phyloP scores from a whole-genome alignment of 2,888 invertebrate species.

The Epicampocera succincta region DNA sequence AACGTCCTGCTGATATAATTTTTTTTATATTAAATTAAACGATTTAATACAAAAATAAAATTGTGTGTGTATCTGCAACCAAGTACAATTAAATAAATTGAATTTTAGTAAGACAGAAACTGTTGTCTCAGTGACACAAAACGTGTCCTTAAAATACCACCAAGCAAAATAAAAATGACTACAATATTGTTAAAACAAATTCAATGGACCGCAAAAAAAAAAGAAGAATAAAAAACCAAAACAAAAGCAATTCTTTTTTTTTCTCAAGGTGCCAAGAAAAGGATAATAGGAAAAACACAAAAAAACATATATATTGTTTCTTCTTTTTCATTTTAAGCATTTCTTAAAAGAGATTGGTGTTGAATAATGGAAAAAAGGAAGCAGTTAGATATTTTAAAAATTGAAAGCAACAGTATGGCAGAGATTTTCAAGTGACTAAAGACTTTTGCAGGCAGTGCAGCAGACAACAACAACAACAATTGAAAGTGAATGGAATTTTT shows the following conservation, averaged over 20 bases:
- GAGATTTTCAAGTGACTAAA: background rate
- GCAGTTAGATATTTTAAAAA: background rate
- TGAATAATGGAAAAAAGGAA: constrained; percentile 1
- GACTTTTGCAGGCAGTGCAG: constrained; percentile 2
- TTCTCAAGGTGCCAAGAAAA: constrained; percentile 47
- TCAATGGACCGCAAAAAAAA: constrained; percentile 48
- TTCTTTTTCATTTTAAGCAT: constrained; percentile 8
- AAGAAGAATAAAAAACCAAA: background rate
- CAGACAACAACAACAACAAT: constrained; percentile 28
- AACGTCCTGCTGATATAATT: constrained; percentile 10
- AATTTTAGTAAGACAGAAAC: constrained; percentile 55
- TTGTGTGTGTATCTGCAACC: background rate
- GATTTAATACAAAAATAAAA: constrained; percentile 5
- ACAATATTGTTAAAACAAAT: constrained; percentile 54
- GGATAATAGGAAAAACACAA: constrained; percentile 47
- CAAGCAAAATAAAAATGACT: constrained; percentile 40
- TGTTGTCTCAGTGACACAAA: constrained; percentile 39
- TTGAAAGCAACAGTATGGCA: constrained; percentile 24
- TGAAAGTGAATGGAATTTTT: background rate
- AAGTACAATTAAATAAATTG: constrained; percentile 52
- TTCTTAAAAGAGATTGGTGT: constrained; percentile 22
- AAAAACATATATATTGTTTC: background rate
- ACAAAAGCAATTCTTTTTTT: background rate
- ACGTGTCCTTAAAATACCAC: constrained; percentile 39
- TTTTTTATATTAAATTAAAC: constrained; percentile 24